A percentile compares a stretch with the other conserved stretches of the same genome.
Conservation (phyloP, 1,140 invertebrate genomes). For the Holcopasites calliopsidis region DNA sequence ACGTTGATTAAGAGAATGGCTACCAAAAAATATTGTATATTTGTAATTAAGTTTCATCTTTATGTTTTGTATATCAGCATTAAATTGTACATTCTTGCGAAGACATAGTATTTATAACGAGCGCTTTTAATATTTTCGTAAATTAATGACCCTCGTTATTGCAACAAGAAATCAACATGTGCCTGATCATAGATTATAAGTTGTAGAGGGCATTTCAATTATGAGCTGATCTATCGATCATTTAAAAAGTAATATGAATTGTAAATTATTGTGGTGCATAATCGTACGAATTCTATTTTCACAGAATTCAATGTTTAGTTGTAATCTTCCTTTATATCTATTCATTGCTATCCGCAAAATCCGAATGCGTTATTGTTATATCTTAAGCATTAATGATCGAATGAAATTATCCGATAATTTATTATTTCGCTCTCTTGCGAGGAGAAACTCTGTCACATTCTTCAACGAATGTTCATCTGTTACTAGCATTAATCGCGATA, state of each 20-base stretch:
- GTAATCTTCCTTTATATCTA: slow-evolving; percentile 14
- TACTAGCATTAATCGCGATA: slow-evolving; percentile 16
- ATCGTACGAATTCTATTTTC: slow-evolving; percentile 26
- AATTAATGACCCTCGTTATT: slow-evolving; percentile 37
- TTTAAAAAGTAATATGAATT: slow-evolving; percentile 46
- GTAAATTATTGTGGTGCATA: slow-evolving; percentile 40
- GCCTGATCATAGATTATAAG: slow-evolving; percentile 62
- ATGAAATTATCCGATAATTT: slow-evolving; percentile 10
- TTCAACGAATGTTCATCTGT: background rate
- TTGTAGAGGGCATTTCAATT: slow-evolving; percentile 58
- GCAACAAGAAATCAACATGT: slow-evolving; percentile 52
- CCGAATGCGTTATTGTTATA: background rate
- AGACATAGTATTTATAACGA: slow-evolving; percentile 25
- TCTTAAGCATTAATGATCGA: slow-evolving; percentile 2
- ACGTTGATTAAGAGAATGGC: slow-evolving; percentile 32
- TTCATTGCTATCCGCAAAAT: slow-evolving; percentile 2
- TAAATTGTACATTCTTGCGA: slow-evolving; percentile 51
- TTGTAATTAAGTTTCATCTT: slow-evolving; percentile 65
- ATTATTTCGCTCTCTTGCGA: background rate
- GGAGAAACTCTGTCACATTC: background rate
- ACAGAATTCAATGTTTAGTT: slow-evolving; percentile 9
- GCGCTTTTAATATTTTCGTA: slow-evolving; percentile 27
- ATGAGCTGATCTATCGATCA: slow-evolving; percentile 37
- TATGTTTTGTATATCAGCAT: slow-evolving; percentile 56
- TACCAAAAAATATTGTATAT: slow-evolving; percentile 61